Evolutionary conservation across 2,888 invertebrate species (phyloP), one percentile per base, ranked within the genome.

Genomic region (Scaptomyza parva): DNA sequence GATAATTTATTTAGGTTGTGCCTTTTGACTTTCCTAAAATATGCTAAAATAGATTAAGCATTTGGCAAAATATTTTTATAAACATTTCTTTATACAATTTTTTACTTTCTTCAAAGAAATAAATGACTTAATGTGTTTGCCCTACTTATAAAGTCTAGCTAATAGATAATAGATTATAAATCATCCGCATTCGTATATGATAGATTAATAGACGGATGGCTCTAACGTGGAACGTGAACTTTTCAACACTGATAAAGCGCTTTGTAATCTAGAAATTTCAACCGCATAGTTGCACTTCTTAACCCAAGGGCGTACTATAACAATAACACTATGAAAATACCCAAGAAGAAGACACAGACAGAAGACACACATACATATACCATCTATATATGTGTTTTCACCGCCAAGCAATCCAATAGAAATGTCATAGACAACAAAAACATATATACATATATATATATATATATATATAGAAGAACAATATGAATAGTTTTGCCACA

Each of bases 401-500:
- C n/a, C n/a, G 7, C 24, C n/a, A 26, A 3, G 11, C 33, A 63
- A 26, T 33, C 6, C 5, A 62, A 28, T 35, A 35, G 9, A 37
- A 26, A n/a, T 24, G 50, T n/a, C 50, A 41, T 22, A 53, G 20
- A 33, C 51, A 28, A 8, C 28, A 37, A 17, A 26, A 20, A n/a
- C 26, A 43, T 22, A 14, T 45, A 30, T 48, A 41, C 12, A 26
- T 14, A 28, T 39, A 11, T 12, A 24, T 9, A 57, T n/a, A n/a
- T n/a, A n/a, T n/a, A n/a, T n/a, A n/a, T n/a, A n/a, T n/a, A n/a
- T n/a, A n/a, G n/a, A n/a, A n/a, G 33, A 47, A 14, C n/a, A 9
- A 14, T 70, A 33, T 39, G 1, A 35, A 18, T 18, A 8, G 6
- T 7, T 8, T 2, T 18, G 22, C 71, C 20, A 68, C 71, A 72